These are phyloP conservation scores for Cynoglossus semilaevis DNA, from an alignment of 2,113 vertebrate species.

Conservation along the genomic window DNA sequence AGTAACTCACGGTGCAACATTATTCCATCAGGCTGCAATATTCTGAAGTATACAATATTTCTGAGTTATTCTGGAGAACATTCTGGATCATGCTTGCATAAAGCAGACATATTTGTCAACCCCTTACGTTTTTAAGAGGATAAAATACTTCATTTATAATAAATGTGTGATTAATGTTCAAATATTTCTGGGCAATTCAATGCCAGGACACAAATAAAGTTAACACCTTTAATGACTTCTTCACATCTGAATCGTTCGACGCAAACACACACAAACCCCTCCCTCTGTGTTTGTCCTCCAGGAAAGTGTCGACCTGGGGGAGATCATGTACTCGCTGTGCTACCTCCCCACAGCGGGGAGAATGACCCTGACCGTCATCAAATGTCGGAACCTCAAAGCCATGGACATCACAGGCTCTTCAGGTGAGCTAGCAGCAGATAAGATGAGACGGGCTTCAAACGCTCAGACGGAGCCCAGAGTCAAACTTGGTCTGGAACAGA, in stretches of 20 bases:
- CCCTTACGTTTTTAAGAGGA: too few species aligned
- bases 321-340: conserved; percentile 99
- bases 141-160: too few species aligned
- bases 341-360: conserved; percentile 97
- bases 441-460: conserved; percentile 41
- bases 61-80: too few species aligned
- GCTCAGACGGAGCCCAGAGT: conserved; percentile 19
- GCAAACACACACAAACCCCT: conserved; percentile 6
- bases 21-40: too few species aligned
- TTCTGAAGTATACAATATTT: too few species aligned
- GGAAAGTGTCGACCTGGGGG: conserved; percentile 96
- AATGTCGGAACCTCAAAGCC: conserved; percentile 97
- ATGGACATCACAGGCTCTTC: conserved; percentile 99
- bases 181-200: too few species aligned
- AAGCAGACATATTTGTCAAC: too few species aligned
- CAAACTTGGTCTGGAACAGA: conserved; percentile 8
- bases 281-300: conserved; percentile 51
- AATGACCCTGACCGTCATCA: conserved; percentile 98
- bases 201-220: too few species aligned
- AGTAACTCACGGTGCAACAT: too few species aligned
- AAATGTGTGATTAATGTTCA: too few species aligned
- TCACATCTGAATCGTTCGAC: neutral
- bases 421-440: conserved; percentile 73
- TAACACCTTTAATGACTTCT: too few species aligned
- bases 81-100: too few species aligned